A percentile compares a stretch with the other conserved stretches of the same genome.
Evolutionary conservation across 2,797 vertebrate genomes (phyloP).

Genomic region (Periophthalmus magnuspinnatus): DNA sequence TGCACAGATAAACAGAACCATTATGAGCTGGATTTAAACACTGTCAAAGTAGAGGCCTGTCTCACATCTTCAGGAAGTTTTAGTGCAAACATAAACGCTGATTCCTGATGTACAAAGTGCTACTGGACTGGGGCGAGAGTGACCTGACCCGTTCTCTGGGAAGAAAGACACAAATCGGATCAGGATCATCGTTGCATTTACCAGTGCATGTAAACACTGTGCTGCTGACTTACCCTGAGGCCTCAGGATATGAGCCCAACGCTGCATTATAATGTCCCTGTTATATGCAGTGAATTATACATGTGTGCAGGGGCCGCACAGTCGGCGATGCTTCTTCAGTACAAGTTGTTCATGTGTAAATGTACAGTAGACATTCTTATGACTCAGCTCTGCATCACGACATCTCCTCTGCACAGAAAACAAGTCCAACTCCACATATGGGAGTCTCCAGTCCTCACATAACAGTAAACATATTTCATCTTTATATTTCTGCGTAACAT

Average conservation of each 20-base stretch:
- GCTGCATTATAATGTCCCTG: neutral
- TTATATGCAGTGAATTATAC: conserved; percentile 8
- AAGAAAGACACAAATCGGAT: too few relatives aligned
- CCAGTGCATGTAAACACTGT: neutral
- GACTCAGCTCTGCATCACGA: conserved; percentile 1
- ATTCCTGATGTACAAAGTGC: too few relatives aligned
- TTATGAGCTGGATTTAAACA: too few relatives aligned
- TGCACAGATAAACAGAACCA: too few relatives aligned
- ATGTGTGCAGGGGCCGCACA: neutral
- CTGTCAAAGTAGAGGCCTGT: too few relatives aligned
- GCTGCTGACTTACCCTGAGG: neutral
- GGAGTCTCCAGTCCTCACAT: neutral
- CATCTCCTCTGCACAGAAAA: neutral
- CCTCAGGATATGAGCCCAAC: conserved; percentile 9
- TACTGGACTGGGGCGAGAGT: too few relatives aligned
- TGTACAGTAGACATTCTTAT: neutral
- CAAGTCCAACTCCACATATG: neutral
- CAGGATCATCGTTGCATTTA: too few relatives aligned
- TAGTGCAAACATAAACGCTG: too few relatives aligned
- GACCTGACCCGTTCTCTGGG: too few relatives aligned
- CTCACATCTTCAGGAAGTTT: too few relatives aligned
- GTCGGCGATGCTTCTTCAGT: neutral
- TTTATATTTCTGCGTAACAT: too few relatives aligned
- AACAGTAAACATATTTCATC: too few relatives aligned
- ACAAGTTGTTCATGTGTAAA: neutral